phyloP scores from a whole-genome alignment of 2,113 vertebrate genomes.

The Nyctereutes procyonoides region DNA sequence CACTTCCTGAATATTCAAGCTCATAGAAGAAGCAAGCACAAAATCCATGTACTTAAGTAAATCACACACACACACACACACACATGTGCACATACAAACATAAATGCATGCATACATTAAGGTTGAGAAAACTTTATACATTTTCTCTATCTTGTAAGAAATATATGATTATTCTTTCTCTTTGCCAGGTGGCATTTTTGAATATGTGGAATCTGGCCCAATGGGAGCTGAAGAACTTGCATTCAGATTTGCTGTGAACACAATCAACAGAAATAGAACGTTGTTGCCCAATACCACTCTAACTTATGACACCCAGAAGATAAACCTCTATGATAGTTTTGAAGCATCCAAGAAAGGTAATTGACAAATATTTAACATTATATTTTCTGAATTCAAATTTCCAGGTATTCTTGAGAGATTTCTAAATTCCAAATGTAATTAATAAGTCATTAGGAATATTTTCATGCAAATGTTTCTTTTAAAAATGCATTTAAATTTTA shows the following conservation, averaged over 20 bases:
- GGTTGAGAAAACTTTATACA: not conserved
- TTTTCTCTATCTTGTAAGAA: slow-evolving; percentile 58
- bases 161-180: slow-evolving; percentile 43
- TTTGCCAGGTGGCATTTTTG: slow-evolving; percentile 96
- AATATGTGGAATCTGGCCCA: slow-evolving; percentile 97
- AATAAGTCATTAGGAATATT: not conserved
- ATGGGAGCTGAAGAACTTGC: slow-evolving; percentile 98
- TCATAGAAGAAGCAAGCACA: not conserved
- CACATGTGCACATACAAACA: not conserved
- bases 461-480: slow-evolving; percentile 1
- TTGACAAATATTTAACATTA: slow-evolving; percentile 31
- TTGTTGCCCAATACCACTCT: slow-evolving; percentile 98
- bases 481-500: not conserved
- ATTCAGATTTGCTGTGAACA: slow-evolving; percentile 99
- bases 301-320: slow-evolving; percentile 99
- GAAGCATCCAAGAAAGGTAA: slow-evolving; percentile 99
- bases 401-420: not conserved
- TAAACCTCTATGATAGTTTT: slow-evolving; percentile 99
- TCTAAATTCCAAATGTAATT: not conserved
- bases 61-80: not conserved
- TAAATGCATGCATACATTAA: not conserved
- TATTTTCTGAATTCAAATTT: slow-evolving; percentile 26
- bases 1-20: not conserved
- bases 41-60: not conserved
- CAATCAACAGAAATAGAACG: slow-evolving; percentile 99